Evolutionary conservation across 2,797 vertebrate species (phyloP).

Genomic region (Tragelaphus eurycerus): DNA sequence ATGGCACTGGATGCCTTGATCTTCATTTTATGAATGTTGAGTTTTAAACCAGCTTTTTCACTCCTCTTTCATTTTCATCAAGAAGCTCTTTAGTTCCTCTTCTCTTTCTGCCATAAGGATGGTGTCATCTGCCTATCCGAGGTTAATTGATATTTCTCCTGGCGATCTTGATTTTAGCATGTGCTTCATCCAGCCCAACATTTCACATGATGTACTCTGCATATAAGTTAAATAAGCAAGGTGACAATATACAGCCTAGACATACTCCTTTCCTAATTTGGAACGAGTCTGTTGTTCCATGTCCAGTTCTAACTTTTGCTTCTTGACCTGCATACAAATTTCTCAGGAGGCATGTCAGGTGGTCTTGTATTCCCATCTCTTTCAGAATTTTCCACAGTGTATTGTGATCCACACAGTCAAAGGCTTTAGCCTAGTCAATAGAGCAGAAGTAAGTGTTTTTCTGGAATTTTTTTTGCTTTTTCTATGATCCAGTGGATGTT

Average conservation of each 20-base stretch:
- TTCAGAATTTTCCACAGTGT: not conserved
- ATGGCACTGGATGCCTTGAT: not conserved
- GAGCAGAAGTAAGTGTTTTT: not conserved
- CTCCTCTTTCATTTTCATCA: not conserved
- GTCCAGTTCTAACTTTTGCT: not conserved
- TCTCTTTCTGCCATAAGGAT: not conserved
- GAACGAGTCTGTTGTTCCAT: fast-evolving
- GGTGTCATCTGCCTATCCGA: not conserved
- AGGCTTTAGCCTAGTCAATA: not conserved
- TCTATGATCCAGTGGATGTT: not conserved
- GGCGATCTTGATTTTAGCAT: not conserved
- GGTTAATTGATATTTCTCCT: not conserved
- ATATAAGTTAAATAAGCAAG: not conserved
- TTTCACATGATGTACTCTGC: not conserved
- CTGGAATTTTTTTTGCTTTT: not conserved
- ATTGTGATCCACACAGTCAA: not conserved
- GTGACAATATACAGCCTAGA: not conserved
- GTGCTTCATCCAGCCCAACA: not conserved
- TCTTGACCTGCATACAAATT: not conserved
- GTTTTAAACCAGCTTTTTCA: not conserved
- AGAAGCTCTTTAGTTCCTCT: not conserved
- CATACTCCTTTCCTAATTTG: not conserved
- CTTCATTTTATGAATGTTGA: not conserved
- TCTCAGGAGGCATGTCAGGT: not conserved
- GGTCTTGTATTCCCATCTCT: not conserved